These are phyloP conservation scores for Huso huso DNA, from an alignment of 2,797 vertebrate genomes.

Conservation along the genomic window DNA sequence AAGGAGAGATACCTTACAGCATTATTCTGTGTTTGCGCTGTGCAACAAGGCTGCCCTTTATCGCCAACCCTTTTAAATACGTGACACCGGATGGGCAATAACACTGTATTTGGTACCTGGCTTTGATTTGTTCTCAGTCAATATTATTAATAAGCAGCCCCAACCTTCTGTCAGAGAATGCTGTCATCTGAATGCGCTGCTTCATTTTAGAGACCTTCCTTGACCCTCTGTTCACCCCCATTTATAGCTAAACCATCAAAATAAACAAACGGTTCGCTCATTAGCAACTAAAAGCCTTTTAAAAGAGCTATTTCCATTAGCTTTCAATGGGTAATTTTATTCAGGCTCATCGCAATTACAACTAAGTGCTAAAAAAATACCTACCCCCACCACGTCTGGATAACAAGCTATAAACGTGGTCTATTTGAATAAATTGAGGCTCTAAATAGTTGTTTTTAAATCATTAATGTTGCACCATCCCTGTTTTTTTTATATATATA, in stretches of 20 bases:
- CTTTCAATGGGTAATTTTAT: not conserved
- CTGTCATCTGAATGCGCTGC: no score
- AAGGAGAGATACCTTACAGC: slow-evolving; percentile 42
- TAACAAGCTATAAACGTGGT: no score
- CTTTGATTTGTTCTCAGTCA: not conserved
- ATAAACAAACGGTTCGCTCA: slow-evolving; percentile 43
- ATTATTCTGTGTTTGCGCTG: slow-evolving; percentile 51
- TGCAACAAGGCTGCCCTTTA: slow-evolving; percentile 46
- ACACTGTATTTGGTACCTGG: slow-evolving; percentile 9
- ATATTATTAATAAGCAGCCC: not conserved
- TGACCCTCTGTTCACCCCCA: slow-evolving; percentile 16
- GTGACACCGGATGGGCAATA: slow-evolving; percentile 32
- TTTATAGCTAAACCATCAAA: slow-evolving; percentile 36
- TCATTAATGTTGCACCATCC: no score
- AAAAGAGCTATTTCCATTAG: slow-evolving; percentile 4
- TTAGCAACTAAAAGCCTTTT: slow-evolving; percentile 27
- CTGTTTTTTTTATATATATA: no score
- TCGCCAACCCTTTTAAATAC: slow-evolving; percentile 42
- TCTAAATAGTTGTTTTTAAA: no score
- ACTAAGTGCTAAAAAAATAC: no score
- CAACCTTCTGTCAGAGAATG: no score
- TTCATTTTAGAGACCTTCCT: slow-evolving; percentile 9
- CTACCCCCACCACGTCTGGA: no score
- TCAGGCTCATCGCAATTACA: not conserved
- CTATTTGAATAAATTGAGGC: no score